phyloP scores from a whole-genome alignment of 2,888 invertebrate species.

The Rhabditoides inermis region DNA sequence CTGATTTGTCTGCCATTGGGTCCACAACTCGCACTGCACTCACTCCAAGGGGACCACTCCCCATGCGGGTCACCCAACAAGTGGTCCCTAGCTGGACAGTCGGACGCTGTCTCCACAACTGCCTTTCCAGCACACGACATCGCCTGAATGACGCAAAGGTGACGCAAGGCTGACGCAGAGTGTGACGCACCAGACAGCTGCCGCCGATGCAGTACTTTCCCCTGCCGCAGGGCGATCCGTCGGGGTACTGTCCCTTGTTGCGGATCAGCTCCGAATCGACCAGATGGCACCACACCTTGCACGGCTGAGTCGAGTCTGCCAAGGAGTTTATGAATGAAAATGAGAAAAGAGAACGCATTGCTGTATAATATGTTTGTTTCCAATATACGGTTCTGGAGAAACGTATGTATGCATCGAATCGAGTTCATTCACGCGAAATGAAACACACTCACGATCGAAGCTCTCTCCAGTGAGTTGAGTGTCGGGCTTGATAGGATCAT shows the following conservation, averaged over 20 bases:
- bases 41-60: constrained; percentile 27
- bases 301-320: constrained; percentile 48
- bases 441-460: constrained; percentile 39
- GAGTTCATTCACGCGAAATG: constrained; percentile 6
- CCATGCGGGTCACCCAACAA: constrained; percentile 12
- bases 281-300: constrained; percentile 52
- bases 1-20: no score
- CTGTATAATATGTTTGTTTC: no score
- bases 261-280: constrained; percentile 48
- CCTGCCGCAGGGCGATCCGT: constrained; percentile 50
- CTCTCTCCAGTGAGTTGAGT: constrained; percentile 47
- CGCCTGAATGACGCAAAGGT: no score
- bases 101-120: constrained; percentile 28
- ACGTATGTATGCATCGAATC: no score
- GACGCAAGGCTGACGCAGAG: no score
- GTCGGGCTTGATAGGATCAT: constrained; percentile 46
- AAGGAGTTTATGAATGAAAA: no score
- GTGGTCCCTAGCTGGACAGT: constrained; percentile 32
- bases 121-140: constrained; percentile 40
- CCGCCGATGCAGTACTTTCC: constrained; percentile 48
- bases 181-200: constrained; percentile 26
- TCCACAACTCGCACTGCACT: not conserved
- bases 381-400: no score
- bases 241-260: constrained; percentile 52
- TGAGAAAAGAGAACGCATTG: no score